These are phyloP conservation scores for Morone chrysops DNA, from an alignment of 2,113 vertebrate species.

Conservation along the genomic window DNA sequence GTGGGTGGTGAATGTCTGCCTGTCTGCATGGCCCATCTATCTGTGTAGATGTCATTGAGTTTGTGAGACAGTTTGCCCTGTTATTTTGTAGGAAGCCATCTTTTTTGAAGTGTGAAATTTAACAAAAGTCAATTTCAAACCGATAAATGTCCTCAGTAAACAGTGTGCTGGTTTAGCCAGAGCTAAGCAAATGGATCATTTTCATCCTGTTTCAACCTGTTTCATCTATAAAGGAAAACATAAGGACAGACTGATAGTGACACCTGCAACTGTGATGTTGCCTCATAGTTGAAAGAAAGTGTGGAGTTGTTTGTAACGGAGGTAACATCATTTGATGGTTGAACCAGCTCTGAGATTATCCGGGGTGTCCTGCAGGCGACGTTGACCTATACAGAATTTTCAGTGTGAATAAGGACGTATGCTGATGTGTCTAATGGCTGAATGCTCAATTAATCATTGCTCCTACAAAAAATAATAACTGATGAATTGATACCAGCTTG, in stretches of 20 bases:
- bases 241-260: neutral
- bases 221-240: neutral
- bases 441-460: no score
- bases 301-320: neutral
- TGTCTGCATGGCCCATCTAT: neutral
- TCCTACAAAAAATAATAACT: no score
- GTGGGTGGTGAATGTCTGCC: neutral
- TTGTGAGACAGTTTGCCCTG: neutral
- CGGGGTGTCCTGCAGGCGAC: no score
- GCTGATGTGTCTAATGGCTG: no score
- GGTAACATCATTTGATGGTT: neutral
- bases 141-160: neutral
- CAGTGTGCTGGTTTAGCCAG: neutral
- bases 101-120: neutral
- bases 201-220: fast-evolving
- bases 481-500: no score
- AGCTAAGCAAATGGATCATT: neutral
- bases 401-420: no score
- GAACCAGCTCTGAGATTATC: no score
- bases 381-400: no score
- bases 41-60: no score
- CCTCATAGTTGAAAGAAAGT: neutral
- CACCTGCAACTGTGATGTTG: neutral
- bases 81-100: neutral
- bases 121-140: neutral